Conservation (phyloP, 1,140 invertebrate species). For the Drosophila grimshawi region DNA sequence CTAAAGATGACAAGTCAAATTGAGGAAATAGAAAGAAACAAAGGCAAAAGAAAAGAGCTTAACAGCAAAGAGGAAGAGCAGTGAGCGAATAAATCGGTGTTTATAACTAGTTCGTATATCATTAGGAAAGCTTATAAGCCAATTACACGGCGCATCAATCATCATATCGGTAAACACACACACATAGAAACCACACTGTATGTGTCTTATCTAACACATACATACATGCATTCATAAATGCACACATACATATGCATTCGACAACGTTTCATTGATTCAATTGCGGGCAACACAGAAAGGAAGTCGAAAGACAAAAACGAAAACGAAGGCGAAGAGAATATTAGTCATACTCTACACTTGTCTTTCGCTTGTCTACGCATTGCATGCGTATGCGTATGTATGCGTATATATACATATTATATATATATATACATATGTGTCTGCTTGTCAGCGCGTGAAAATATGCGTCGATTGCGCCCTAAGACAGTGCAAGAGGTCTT, state of each 20-base stretch:
- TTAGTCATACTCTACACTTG: conserved; percentile 57
- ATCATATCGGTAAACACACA: conserved; percentile 24
- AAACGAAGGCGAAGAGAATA: conserved; percentile 31
- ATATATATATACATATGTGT: conserved; percentile 3
- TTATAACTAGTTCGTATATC: conserved; percentile 36
- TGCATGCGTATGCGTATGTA: neutral
- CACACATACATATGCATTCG: neutral
- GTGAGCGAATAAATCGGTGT: conserved; percentile 17
- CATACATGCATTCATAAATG: neutral
- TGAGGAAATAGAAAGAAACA: conserved; percentile 6
- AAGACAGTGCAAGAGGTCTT: conserved; percentile 27
- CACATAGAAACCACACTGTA: neutral
- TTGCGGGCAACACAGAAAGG: conserved; percentile 32
- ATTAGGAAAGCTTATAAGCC: conserved; percentile 67
- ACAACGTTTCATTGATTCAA: conserved; percentile 26
- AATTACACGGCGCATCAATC: conserved; percentile 72
- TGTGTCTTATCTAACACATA: conserved; percentile 36
- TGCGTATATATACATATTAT: neutral
- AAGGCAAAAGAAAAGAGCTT: neutral
- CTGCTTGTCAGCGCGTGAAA: conserved; percentile 36
- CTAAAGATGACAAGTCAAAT: conserved; percentile 11
- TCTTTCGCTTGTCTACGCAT: conserved; percentile 6
- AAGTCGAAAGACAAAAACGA: conserved; percentile 40
- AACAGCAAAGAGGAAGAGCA: no score
- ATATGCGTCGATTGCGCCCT: conserved; percentile 28